Evolutionary conservation across 1,140 invertebrate genomes (phyloP).

Genomic region (Eueides isabella): DNA sequence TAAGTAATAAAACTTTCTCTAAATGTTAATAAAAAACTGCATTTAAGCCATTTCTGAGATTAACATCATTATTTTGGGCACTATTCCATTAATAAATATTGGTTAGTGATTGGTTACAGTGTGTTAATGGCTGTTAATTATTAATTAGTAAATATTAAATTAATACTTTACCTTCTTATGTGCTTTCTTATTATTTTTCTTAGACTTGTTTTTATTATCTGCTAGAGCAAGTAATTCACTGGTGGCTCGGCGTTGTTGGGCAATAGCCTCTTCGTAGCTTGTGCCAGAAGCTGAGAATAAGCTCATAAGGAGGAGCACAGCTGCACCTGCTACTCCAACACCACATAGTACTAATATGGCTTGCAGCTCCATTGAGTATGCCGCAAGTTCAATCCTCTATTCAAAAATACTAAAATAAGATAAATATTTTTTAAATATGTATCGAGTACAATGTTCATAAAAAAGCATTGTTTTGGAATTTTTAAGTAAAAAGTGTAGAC

Average conservation of each 20-base stretch:
- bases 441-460: not conserved
- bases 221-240: conserved; percentile 72
- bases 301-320: conserved; percentile 71
- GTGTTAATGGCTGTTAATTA: not conserved
- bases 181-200: conserved; percentile 72
- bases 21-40: too few relatives aligned
- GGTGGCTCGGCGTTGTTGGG: conserved; percentile 71
- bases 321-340: conserved; percentile 66
- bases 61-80: too few relatives aligned
- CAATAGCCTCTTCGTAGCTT: conserved; percentile 76
- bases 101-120: too few relatives aligned
- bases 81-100: too few relatives aligned
- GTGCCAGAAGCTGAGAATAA: conserved; percentile 72
- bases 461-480: not conserved
- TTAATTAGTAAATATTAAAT: not conserved
- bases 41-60: too few relatives aligned
- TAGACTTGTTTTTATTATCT: conserved; percentile 68
- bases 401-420: not conserved
- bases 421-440: not conserved
- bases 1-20: too few relatives aligned
- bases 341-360: conserved; percentile 72
- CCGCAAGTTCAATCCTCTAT: conserved; percentile 43
- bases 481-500: too few relatives aligned
- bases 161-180: conserved; percentile 63
- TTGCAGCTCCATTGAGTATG: conserved; percentile 73